Base-by-base conservation (phyloP, 2,888 invertebrate genomes). In the Helobdella robusta region DNA sequence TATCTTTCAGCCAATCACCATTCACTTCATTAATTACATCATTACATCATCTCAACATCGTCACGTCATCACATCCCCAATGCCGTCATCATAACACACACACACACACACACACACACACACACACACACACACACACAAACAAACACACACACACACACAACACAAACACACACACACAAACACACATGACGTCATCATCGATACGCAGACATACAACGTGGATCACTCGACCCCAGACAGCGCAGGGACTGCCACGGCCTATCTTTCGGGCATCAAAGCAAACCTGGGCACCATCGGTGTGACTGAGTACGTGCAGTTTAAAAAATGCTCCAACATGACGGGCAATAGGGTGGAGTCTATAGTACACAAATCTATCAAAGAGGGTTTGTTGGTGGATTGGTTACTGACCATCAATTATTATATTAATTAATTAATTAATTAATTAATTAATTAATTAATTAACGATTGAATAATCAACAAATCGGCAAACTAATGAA, bases 151-250 rank as follows among this genome's bases (percentile, higher is more conserved):
- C n/a, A n/a, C n/a, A n/a, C n/a, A n/a, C n/a, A n/a, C n/a, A n/a
- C n/a, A n/a, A n/a, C n/a, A n/a, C n/a, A n/a, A n/a, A n/a, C n/a
- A n/a, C n/a, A n/a, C n/a, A n/a, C n/a, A n/a, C n/a, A n/a, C n/a
- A n/a, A n/a, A n/a, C n/a, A n/a, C n/a, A n/a, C n/a, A n/a, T n/a
- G n/a, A n/a, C n/a, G n/a, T n/a, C n/a, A n/a, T n/a, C n/a, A n/a
- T n/a, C n/a, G n/a, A n/a, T 35, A 59, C 60, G n/a, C 64, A 72
- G 72, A 72, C 72, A 2, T 72, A 71, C 66, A 72, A 68, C 54
- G 67, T 65, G 20, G 66, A 72, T 66, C 35, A 54, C 15, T 69
- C 67, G 60, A 64, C 68, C 6, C 60, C 71, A 0, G 72, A 72
- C 52, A 71, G 70, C 15, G 71, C 69, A 3, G 70, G 66, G 11